A percentile compares a stretch with the other conserved stretches of the same genome.
These are phyloP conservation scores for Ardeotis arabs DNA, from an alignment of 2,113 vertebrate genomes.

Conservation along the genomic window DNA sequence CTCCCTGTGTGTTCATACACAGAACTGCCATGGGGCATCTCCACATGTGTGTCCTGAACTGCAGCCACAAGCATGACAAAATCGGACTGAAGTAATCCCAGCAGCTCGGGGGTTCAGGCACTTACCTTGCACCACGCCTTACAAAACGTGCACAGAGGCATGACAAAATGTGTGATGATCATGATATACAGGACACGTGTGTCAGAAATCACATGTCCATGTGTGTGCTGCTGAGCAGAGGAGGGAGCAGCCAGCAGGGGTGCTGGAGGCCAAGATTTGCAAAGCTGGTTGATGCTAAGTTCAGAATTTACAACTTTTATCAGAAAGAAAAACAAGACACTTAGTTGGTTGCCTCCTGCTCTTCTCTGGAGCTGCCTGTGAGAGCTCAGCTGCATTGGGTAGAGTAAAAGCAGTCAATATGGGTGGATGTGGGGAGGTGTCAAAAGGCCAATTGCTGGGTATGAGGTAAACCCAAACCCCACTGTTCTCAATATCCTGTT, in stretches of 20 bases:
- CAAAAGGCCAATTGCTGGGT: not conserved
- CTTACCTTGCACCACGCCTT: rapidly evolving
- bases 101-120: not conserved
- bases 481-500: not conserved
- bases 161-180: not conserved
- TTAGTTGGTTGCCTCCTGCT: not conserved
- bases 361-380: not conserved
- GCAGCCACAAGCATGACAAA: not conserved
- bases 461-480: not conserved
- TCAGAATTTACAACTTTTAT: not conserved
- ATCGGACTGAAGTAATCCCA: not conserved
- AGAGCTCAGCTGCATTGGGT: not conserved
- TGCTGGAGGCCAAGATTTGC: constrained; percentile 43
- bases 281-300: not conserved
- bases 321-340: not conserved
- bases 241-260: constrained; percentile 40
- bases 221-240: not conserved
- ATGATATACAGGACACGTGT: rapidly evolving
- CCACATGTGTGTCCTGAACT: not conserved
- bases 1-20: not conserved
- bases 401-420: not conserved
- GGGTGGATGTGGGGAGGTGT: not conserved
- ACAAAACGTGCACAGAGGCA: not conserved
- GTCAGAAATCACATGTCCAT: not conserved
- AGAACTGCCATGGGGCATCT: not conserved